Conservation (phyloP, 2,888 invertebrate species). For the Drosophila emarginata region DNA sequence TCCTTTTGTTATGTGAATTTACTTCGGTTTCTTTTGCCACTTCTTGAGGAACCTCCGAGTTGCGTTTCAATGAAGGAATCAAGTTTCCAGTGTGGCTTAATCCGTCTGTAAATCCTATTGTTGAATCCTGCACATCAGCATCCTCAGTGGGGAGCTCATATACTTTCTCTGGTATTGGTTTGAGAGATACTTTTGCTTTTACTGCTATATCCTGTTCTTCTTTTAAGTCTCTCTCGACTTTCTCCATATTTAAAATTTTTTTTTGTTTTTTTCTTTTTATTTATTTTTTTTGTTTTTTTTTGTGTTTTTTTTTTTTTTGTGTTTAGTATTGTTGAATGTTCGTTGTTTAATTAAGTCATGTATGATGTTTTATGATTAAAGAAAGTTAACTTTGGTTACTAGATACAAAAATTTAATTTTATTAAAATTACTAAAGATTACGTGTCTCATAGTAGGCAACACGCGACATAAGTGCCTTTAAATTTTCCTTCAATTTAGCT, state of each 20-base stretch:
- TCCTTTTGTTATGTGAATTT: too few species aligned
- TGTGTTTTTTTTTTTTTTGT: background rate
- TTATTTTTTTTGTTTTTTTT: conserved; percentile 6
- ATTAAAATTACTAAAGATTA: conserved; percentile 13
- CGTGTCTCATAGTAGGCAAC: conserved; percentile 28
- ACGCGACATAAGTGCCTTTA: conserved; percentile 24
- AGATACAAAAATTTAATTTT: background rate
- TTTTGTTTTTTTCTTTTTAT: conserved; percentile 8
- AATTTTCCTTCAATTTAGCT: conserved; percentile 38
- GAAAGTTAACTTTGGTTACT: background rate
- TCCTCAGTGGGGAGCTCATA: too few species aligned
- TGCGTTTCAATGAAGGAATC: too few species aligned
- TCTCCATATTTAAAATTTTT: background rate
- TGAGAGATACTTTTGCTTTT: too few species aligned
- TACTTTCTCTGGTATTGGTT: too few species aligned
- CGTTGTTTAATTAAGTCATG: too few species aligned
- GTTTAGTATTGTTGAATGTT: background rate
- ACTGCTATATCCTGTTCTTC: background rate
- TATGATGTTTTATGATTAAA: background rate
- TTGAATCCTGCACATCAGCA: too few species aligned
- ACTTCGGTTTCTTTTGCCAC: too few species aligned
- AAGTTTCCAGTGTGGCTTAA: too few species aligned
- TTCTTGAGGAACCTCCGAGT: too few species aligned
- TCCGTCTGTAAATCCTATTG: too few species aligned
- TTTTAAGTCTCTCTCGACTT: background rate